Evolutionary conservation across 2,888 invertebrate species (phyloP), one percentile per base, ranked within the genome.

Genomic region (Diloba caeruleocephala): DNA sequence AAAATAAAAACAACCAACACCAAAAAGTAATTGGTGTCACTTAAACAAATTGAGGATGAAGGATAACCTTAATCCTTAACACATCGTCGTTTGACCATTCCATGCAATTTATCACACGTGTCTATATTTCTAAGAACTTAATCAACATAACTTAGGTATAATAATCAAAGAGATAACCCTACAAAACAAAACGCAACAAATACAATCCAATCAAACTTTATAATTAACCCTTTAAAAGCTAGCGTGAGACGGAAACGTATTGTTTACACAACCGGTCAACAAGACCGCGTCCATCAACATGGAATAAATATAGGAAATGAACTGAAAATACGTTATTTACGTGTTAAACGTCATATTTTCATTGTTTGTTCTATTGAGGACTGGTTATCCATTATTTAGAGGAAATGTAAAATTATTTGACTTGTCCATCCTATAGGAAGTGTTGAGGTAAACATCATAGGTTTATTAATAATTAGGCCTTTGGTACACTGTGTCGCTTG

Each of bases 221-320:
- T 43, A 56, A 57, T 58, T 69, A 69, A 69, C 70, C 57, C 50
- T 53, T 55, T 39, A 53, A 55, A 55, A 28, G 19, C 43, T 21
- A 12, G 17, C 52, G 31, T 8, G 3, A 36, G 48, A 53, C 61
- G 68, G 68, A 69, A 61, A 51, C 38, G 9, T 2, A 28, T 5
- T 69, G 70, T 69, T 69, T 69, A 68, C 57, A 32, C 3, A 21
- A 21, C 21, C 43, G 54, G 45, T 49, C 51, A 37, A 31, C 31
- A 19, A 53, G 43, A 60, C 56, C 55, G 28, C 49, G 37, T 58
- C 57, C 1, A 33, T 50, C 56, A 43, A 10, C 49, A 1, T n/a
- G 28, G 14, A 10, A 50, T 54, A 71, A 70, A 71, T 60, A 67
- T 67, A 60, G 63, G 66, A 58, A 53, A 71, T 71, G 46, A 46